Conservation (phyloP, 2,888 invertebrate genomes). For the Gerosis bhagava region DNA sequence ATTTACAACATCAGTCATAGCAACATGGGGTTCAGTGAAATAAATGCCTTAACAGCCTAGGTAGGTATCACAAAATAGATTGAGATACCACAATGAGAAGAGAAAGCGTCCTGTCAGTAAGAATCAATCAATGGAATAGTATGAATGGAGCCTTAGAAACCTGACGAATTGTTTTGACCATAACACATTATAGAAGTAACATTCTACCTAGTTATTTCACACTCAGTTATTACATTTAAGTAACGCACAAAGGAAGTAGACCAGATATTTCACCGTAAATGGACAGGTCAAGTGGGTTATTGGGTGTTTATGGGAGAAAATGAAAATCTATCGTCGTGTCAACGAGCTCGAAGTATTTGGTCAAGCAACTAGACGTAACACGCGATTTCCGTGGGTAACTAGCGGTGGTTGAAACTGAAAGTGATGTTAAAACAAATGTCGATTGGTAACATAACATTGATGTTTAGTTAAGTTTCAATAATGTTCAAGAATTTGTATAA, state of each 20-base stretch:
- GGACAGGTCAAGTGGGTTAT: conserved; percentile 37
- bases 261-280: conserved; percentile 48
- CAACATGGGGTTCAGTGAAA: conserved; percentile 4
- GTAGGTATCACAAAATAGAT: conserved; percentile 7
- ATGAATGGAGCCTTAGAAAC: conserved; percentile 32
- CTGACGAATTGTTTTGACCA: conserved; percentile 37
- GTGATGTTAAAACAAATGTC: not conserved
- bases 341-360: conserved; percentile 4
- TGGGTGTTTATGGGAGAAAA: conserved; percentile 25
- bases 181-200: conserved; percentile 30
- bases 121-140: conserved; percentile 44
- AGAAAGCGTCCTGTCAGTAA: conserved; percentile 46
- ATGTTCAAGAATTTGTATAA: no score
- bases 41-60: conserved; percentile 12
- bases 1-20: conserved; percentile 16
- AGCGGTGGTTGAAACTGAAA: conserved; percentile 7
- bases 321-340: conserved; percentile 22
- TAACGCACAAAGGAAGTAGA: conserved; percentile 37
- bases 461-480: no score
- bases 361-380: conserved; percentile 10
- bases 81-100: conserved; percentile 34
- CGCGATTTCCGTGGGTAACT: conserved; percentile 14
- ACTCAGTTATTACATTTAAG: conserved; percentile 25
- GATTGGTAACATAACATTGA: conserved; percentile 3
- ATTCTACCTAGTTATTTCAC: no score